A percentile compares a stretch with the other conserved stretches of the same genome.
Conservation (phyloP, 1,140 invertebrate genomes). For the Drosophila mojavensis region DNA sequence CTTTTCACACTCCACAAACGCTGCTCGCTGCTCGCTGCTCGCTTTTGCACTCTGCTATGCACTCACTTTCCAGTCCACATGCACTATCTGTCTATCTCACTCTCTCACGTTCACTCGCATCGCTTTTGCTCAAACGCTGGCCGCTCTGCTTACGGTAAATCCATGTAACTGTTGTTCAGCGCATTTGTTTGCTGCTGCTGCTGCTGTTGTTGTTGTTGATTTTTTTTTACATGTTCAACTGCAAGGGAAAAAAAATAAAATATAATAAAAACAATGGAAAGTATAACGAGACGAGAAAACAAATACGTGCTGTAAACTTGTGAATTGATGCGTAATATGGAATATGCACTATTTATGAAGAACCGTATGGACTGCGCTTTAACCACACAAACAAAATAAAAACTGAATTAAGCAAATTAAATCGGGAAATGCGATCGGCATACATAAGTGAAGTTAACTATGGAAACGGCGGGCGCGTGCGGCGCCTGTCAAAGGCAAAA, state of each 20-base stretch:
- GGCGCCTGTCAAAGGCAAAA: background rate
- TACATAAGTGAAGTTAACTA: background rate
- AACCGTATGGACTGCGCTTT: conserved; percentile 18
- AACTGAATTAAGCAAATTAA: background rate
- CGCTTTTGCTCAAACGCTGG: background rate
- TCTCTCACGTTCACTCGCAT: too few relatives aligned
- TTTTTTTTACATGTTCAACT: conserved; percentile 1
- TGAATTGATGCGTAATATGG: conserved; percentile 20
- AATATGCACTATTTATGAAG: conserved; percentile 35
- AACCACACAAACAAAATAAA: conserved; percentile 7
- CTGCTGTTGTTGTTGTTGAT: background rate
- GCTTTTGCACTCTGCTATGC: too few relatives aligned
- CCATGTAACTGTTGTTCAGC: conserved; percentile 3
- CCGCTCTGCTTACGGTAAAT: background rate
- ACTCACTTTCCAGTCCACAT: too few relatives aligned
- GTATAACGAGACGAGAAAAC: background rate
- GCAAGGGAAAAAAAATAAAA: background rate
- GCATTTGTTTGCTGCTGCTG: background rate
- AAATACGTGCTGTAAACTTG: background rate
- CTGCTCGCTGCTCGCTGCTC: too few relatives aligned
- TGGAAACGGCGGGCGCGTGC: background rate
- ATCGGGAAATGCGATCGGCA: background rate
- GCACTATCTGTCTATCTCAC: too few relatives aligned
- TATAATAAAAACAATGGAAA: conserved; percentile 5
- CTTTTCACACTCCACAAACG: too few relatives aligned